Conservation (phyloP, 1,140 invertebrate genomes). For the Chironomus striatipennis region DNA sequence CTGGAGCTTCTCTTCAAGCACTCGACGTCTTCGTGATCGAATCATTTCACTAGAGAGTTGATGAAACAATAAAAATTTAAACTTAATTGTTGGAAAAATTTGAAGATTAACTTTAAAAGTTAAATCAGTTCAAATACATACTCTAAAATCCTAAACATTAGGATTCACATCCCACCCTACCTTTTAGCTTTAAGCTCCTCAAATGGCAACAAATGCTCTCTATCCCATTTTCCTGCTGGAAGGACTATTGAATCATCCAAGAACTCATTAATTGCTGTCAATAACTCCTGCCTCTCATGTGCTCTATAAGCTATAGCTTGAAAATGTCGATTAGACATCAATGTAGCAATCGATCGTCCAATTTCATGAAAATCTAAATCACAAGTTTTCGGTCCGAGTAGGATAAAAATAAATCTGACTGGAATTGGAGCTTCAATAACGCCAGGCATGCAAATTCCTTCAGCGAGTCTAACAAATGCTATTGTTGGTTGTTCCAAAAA, state of each 20-base stretch:
- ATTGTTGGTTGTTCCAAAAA: slow-evolving; percentile 76
- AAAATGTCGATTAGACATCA: slow-evolving; percentile 87
- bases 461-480: slow-evolving; percentile 76
- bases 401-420: slow-evolving; percentile 80
- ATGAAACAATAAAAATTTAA: too few species aligned
- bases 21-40: neutral
- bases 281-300: slow-evolving; percentile 62
- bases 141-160: neutral
- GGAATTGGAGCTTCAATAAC: slow-evolving; percentile 84
- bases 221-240: slow-evolving; percentile 86
- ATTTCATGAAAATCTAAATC: slow-evolving; percentile 88
- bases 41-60: neutral
- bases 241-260: slow-evolving; percentile 81
- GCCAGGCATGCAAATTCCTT: slow-evolving; percentile 68
- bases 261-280: slow-evolving; percentile 86
- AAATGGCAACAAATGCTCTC: slow-evolving; percentile 72
- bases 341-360: slow-evolving; percentile 80
- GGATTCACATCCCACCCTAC: too few species aligned
- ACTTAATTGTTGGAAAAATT: too few species aligned
- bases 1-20: neutral
- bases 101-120: neutral
- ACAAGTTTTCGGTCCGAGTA: slow-evolving; percentile 68
- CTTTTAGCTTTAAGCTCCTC: slow-evolving; percentile 63
- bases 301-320: slow-evolving; percentile 82
- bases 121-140: too few species aligned